These are phyloP conservation scores for Tachypleus tridentatus DNA, from an alignment of 1,140 invertebrate species.

Conservation along the genomic window DNA sequence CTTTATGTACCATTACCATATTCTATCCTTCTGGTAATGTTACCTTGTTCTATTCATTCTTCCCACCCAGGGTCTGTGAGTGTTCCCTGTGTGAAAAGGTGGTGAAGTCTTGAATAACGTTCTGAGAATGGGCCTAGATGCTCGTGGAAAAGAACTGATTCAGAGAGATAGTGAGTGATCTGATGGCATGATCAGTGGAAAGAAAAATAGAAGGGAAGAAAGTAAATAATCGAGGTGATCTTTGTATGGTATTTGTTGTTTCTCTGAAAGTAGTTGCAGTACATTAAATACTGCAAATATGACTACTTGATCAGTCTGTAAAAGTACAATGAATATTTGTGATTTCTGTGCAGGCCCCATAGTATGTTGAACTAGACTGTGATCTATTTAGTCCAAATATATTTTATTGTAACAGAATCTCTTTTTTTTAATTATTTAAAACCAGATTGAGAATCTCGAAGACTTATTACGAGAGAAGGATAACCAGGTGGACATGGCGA, in stretches of 20 bases:
- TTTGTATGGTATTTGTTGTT: neutral
- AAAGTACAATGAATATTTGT: neutral
- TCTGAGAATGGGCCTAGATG: no score
- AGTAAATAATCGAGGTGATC: no score
- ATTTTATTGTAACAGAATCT: neutral
- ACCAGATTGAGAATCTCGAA: constrained; percentile 96
- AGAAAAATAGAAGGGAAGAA: no score
- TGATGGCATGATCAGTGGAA: no score
- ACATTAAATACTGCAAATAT: neutral
- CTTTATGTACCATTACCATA: no score
- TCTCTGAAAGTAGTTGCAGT: neutral
- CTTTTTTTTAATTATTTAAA: constrained; percentile 56
- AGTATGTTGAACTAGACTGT: neutral
- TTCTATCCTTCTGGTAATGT: no score
- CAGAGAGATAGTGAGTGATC: no score
- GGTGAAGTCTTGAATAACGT: no score
- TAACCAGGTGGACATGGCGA: constrained; percentile 89
- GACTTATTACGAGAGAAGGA: constrained; percentile 95
- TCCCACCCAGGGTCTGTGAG: no score
- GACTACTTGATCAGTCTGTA: neutral
- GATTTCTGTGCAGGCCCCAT: neutral
- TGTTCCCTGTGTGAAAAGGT: no score
- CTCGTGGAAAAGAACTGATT: no score
- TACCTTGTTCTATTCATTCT: no score
- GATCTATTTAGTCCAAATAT: neutral